Conservation (phyloP, 2,113 vertebrate genomes). For the Oryzias javanicus region DNA sequence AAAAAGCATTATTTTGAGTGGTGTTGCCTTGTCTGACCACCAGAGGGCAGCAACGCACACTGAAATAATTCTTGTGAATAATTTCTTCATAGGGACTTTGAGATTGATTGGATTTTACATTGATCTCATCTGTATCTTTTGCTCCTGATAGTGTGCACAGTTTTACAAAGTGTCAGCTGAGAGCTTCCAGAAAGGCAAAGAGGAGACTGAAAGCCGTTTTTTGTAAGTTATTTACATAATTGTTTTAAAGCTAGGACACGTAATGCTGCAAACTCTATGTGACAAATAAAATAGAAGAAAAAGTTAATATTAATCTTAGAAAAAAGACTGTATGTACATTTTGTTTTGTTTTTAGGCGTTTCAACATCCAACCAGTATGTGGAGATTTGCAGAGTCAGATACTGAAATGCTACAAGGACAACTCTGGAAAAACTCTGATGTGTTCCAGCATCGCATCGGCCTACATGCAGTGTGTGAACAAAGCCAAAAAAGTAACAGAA, state of each 20-base stretch:
- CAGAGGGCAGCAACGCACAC: neutral
- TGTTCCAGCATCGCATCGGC: slow-evolving; percentile 87
- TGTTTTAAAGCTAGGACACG: neutral
- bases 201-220: slow-evolving; percentile 84
- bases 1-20: neutral
- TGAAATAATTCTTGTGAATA: neutral
- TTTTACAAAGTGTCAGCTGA: slow-evolving; percentile 89
- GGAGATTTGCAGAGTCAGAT: slow-evolving; percentile 87
- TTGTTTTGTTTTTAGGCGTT: slow-evolving; percentile 69
- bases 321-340: neutral
- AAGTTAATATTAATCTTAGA: neutral
- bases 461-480: slow-evolving; percentile 88
- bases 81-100: too few relatives aligned
- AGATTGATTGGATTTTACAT: slow-evolving; percentile 6
- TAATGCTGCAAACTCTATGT: neutral
- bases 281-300: neutral
- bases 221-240: slow-evolving; percentile 73
- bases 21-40: neutral
- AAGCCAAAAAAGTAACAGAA: slow-evolving; percentile 86
- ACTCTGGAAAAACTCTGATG: slow-evolving; percentile 83
- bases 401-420: slow-evolving; percentile 87
- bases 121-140: slow-evolving; percentile 5
- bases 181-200: slow-evolving; percentile 86
- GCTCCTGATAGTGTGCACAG: slow-evolving; percentile 77
- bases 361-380: slow-evolving; percentile 82